Percentiles rank a stretch among this genome's conserved stretches.
Evolutionary conservation across 2,113 vertebrate genomes (phyloP).

Genomic region (Conger conger): DNA sequence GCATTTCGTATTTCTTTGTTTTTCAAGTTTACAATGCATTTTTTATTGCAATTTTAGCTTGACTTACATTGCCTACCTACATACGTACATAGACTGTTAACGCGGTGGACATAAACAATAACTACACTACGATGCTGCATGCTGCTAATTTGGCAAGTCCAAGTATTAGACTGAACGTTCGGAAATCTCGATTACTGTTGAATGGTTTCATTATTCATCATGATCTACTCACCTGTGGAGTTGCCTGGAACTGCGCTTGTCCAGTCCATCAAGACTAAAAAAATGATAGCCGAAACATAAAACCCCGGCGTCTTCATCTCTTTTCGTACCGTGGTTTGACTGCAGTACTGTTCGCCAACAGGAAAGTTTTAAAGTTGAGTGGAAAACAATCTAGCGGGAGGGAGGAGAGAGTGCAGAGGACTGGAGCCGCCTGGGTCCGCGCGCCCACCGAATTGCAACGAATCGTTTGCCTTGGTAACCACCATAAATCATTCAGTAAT

Average conservation of each 20-base stretch:
- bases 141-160: not conserved
- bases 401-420: not conserved
- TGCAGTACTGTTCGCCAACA: not conserved
- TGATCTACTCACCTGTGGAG: constrained; percentile 38
- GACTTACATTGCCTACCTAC: not conserved
- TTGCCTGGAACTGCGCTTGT: constrained; percentile 20
- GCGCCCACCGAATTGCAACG: not conserved
- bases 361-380: not conserved
- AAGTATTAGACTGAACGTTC: not conserved
- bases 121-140: not conserved
- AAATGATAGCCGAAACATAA: not conserved
- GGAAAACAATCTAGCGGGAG: not conserved
- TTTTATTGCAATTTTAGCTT: not conserved
- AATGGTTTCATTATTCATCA: not conserved
- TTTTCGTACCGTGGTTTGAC: not conserved
- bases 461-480: not conserved
- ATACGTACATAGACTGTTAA: not conserved
- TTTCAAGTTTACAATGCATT: not conserved
- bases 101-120: not conserved
- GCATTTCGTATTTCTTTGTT: not conserved
- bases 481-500: not conserved
- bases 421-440: not conserved
- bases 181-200: not conserved
- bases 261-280: constrained; percentile 37
- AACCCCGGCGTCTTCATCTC: constrained; percentile 31